Evolutionary conservation across 1,140 invertebrate species (phyloP), one percentile per base, ranked within the genome.

Genomic region (Megalonaias nervosa): DNA sequence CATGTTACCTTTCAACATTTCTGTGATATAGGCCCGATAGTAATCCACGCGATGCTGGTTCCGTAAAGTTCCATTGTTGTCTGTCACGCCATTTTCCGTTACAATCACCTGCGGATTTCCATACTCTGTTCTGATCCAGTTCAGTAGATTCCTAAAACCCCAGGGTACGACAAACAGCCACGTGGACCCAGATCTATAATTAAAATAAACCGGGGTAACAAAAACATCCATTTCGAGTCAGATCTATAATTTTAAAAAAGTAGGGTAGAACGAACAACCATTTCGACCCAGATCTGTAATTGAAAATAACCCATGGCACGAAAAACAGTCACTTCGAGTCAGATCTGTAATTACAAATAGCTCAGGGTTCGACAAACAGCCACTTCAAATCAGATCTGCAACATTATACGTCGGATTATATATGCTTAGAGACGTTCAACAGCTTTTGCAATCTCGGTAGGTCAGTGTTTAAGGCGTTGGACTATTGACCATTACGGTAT

Each of bases 81-180:
- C 92, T 72, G 89, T 91, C 88, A 86, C 92, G 26, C 95, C 95
- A 84, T 95, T 95, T 92, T 95, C 95, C 0, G 94, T 94, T 6
- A 96, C 90, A 9, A 94, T 89, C 1, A 95, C 89, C 16, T 89
- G 82, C 0, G 93, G 92, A 87, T 94, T 93, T 65, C 92, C 86
- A 82, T 95, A 96, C 14, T 92, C 88, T 0, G 90, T 84, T 66
- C 92, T 92, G 5, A 96, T 92, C 92, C 93, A 94, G 62, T 93
- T 93, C 13, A 95, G 84, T 55, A 94, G 85, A 79, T 93, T 93
- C 55, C 94, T 91, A 76, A 96, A 92, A 14, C 94, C 95, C 91
- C 93, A 93, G 4, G 94, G 94, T 55, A 93, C 87, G 1, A 87
- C 81, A 26, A 79, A 76, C 21, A 90, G 75, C 71, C 80, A 74